Base-by-base conservation (phyloP, 2,888 invertebrate genomes). In the Hirtodrosophila histrioides region DNA sequence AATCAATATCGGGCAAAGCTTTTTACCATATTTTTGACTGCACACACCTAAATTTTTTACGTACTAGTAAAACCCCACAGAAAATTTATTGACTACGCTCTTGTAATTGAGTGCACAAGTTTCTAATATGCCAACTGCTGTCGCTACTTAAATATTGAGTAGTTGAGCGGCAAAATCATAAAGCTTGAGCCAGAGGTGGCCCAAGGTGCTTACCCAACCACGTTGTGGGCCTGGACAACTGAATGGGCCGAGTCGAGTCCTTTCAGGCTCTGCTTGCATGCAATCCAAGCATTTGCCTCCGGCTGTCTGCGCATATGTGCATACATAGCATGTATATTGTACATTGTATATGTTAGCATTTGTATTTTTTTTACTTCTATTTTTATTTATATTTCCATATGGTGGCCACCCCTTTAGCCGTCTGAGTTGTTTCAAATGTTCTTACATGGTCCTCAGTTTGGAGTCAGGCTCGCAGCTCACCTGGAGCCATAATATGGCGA, bases 201-300 rank as follows among this genome's bases (percentile, higher is more conserved):
- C 58, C 36, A 48, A 71, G 70, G 44, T 62, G 61, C 41, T 12
- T 36, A 35, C 49, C 33, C 56, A 35, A n/a, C 35, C 29, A n/a
- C 7, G 12, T 12, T 36, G 17, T 10, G 7, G 39, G 17, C 33
- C 33, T 9, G 44, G 10, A 41, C 17, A 31, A 29, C 44, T 56
- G 39, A 45, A 24, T 53, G 57, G 48, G 54, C 54, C 31, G 57
- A 48, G 50, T 50, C 24, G 61, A 64, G 75, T 65, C 69, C 66
- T 66, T 78, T 85, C 78, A 85, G 53, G 35, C 69, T 85, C 60
- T 66, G 61, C 67, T 77, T 68, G 80, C 80, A 80, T 80, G 80
- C 87, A 84, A 80, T 63, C 39, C 50, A 57, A 77, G 67, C 87
- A 80, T 80, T 86, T 44, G 84, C 80, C 87, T 58, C 61, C 49